phyloP scores from a whole-genome alignment of 2,113 vertebrate species.

The Ivindomyrus marchei region DNA sequence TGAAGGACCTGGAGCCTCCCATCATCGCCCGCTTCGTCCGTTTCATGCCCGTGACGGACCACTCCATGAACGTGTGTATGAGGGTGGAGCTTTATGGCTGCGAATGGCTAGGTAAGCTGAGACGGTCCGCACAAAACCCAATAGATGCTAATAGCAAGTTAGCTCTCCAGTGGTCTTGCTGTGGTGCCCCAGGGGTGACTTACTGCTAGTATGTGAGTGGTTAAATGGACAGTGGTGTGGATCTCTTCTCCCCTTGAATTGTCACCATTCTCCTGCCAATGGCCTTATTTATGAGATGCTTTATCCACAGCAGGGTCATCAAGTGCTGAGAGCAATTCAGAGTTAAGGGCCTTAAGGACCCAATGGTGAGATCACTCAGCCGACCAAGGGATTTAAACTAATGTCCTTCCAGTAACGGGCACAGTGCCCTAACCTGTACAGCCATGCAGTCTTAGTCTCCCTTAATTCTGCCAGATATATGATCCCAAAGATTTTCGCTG shows the following conservation, averaged over 20 bases:
- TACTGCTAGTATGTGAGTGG: neutral
- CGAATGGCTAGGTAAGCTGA: slow-evolving; percentile 81
- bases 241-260: neutral
- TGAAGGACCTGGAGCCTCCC: slow-evolving; percentile 88
- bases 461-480: neutral
- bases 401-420: neutral
- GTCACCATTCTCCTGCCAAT: neutral
- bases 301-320: neutral
- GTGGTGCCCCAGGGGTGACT: neutral
- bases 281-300: neutral
- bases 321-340: neutral
- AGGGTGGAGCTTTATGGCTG: slow-evolving; percentile 96
- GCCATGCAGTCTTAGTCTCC: neutral
- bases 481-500: neutral
- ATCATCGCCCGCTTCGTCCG: slow-evolving; percentile 87
- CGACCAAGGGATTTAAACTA: neutral
- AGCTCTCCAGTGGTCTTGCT: neutral
- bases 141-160: neutral
- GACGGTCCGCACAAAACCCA: neutral
- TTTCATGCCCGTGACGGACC: slow-evolving; percentile 90
- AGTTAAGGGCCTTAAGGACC: neutral
- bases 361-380: neutral
- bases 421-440: neutral
- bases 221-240: neutral
- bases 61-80: slow-evolving; percentile 95